Conservation (phyloP, 2,113 vertebrate species). For the Ophiodon elongatus region DNA sequence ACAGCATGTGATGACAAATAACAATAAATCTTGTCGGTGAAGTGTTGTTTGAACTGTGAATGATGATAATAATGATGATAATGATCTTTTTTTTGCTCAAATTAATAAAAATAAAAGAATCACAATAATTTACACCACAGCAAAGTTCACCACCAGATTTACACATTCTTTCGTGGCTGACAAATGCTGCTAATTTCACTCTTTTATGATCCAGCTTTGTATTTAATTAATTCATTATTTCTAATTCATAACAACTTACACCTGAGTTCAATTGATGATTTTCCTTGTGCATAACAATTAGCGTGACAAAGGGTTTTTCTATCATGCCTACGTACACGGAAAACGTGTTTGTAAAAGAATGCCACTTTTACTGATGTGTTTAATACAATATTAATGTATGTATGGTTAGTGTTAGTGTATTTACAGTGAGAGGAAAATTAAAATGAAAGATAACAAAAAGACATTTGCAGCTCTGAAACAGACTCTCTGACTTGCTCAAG, state of each 20-base stretch:
- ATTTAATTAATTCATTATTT: not conserved
- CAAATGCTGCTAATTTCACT: not conserved
- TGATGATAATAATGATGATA: not conserved
- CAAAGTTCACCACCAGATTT: not conserved
- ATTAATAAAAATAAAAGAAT: too few relatives aligned
- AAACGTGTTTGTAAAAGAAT: not conserved
- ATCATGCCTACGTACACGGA: not conserved
- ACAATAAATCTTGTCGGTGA: not conserved
- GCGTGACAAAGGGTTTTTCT: not conserved
- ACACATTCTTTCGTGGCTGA: not conserved
- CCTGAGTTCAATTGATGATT: not conserved
- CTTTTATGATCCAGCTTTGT: not conserved
- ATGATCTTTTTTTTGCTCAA: not conserved
- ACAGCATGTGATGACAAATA: not conserved
- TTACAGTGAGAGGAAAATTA: not conserved
- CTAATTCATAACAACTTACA: not conserved
- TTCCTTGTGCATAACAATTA: not conserved
- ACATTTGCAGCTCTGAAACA: not conserved
- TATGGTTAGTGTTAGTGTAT: not conserved
- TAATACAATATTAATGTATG: not conserved
- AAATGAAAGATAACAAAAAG: not conserved
- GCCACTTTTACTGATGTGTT: not conserved
- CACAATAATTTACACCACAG: not conserved
- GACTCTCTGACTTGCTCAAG: slow-evolving; percentile 6
- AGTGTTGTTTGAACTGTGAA: not conserved